These are phyloP conservation scores for Crotalus viridis DNA, from an alignment of 2,113 vertebrate species.

Conservation along the genomic window DNA sequence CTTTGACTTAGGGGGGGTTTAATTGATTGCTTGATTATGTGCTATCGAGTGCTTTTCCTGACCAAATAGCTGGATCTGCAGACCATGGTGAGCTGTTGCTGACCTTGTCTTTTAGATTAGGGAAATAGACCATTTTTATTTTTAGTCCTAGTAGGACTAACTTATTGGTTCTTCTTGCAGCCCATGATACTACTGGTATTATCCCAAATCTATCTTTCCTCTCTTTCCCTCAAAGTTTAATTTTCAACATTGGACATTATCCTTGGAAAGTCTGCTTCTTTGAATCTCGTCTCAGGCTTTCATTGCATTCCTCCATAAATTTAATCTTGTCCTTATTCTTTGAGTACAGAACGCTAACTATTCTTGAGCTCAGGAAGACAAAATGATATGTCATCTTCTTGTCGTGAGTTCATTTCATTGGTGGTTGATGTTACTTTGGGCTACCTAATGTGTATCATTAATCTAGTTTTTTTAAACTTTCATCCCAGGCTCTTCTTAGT, in stretches of 20 bases:
- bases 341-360: not conserved
- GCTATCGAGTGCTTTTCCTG: not conserved
- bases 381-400: not conserved
- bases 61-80: not conserved
- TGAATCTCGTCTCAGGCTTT: not conserved
- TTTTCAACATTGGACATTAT: not conserved
- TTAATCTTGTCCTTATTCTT: not conserved
- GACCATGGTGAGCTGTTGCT: not conserved
- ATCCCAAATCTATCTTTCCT: not conserved
- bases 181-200: not conserved
- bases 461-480: not conserved
- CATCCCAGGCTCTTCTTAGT: not conserved
- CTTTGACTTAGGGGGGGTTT: not conserved
- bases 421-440: not conserved
- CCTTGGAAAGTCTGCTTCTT: not conserved
- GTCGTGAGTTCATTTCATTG: not conserved
- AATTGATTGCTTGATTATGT: not conserved
- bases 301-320: not conserved
- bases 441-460: not conserved
- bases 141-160: not conserved
- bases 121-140: not conserved
- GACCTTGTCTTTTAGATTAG: not conserved
- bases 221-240: not conserved
- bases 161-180: not conserved
- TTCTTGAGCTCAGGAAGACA: not conserved